Base-by-base conservation (phyloP, 2,113 vertebrate genomes). In the Cyrtonyx montezumae region DNA sequence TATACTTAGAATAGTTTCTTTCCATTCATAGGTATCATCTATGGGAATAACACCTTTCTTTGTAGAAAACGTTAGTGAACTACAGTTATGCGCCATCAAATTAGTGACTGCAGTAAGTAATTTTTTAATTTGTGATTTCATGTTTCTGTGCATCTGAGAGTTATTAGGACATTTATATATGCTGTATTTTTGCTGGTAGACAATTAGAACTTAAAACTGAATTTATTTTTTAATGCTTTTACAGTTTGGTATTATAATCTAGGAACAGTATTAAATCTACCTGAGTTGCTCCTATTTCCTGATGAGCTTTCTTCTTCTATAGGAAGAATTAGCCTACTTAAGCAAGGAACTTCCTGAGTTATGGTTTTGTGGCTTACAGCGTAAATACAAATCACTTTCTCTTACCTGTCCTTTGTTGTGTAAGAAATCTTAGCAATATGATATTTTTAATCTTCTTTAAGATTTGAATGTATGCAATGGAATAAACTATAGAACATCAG, bases 41-140 rank as follows among this genome's bases (percentile, higher is more conserved):
- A 99, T 99, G 99, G 99, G 99, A 93, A 99, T 99, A 97, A 99
- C 99, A 84, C 99, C 99, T 16, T 99, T 99, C 97, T 99, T 99
- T 98, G 99, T 99, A 94, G 99, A 99, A 98, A 99, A 98, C 92
- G 99, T 99, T 97, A 99, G 99, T 95, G 99, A 99, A 94, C 98
- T 99, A 94, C 99, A 99, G 65, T 96, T 99, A 75, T 99, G 99
- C 96, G 99, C 98, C 96, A 99, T 99, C 97, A 99, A 99, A 96
- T 97, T 99, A 96, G 99, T 99, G 79, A 99, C 99, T 86, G 99
- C 99, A 88, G 99, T 99, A 98, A 99, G 99, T 98, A 87, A 23
- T 11, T 83, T 83, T 55, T 56, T 87, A 37, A 67, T 76, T 63
- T 42, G 19, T 2, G 0, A 4, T 8, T 87, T 87, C 8, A 6